These are phyloP conservation scores for Tipula helvola DNA, from an alignment of 2,888 invertebrate species.

Conservation along the genomic window DNA sequence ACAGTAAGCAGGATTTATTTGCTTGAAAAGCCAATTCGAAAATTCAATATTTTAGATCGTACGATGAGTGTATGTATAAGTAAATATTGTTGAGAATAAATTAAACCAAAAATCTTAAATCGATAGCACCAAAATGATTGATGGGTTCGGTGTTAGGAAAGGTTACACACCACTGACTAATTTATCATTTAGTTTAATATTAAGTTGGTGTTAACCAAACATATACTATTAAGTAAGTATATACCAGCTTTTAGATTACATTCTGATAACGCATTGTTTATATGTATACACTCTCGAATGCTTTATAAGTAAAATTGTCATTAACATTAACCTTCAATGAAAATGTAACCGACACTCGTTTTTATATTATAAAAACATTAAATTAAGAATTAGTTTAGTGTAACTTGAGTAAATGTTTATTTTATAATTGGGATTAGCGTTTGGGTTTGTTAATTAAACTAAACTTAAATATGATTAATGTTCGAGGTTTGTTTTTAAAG, in stretches of 20 bases:
- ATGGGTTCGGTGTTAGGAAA: no score
- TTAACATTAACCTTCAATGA: background rate
- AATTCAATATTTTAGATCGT: no score
- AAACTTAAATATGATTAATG: background rate
- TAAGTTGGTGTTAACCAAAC: no score
- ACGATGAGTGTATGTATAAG: no score
- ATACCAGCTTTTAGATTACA: background rate
- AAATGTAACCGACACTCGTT: background rate
- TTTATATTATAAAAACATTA: background rate
- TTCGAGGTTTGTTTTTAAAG: background rate
- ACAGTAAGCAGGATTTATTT: no score
- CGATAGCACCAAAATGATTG: no score
- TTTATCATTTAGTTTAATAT: no score
- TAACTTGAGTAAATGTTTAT: background rate
- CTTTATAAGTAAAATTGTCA: background rate
- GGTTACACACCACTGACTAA: no score
- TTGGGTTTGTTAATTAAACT: background rate
- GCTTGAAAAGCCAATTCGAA: no score
- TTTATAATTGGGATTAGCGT: background rate
- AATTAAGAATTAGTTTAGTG: background rate
- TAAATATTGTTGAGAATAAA: no score
- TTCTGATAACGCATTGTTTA: background rate
- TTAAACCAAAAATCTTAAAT: no score
- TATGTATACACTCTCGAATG: background rate
- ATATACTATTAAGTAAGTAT: no score